Base-by-base conservation (phyloP, 2,797 vertebrate genomes). In the Yasuhikotakia modesta region DNA sequence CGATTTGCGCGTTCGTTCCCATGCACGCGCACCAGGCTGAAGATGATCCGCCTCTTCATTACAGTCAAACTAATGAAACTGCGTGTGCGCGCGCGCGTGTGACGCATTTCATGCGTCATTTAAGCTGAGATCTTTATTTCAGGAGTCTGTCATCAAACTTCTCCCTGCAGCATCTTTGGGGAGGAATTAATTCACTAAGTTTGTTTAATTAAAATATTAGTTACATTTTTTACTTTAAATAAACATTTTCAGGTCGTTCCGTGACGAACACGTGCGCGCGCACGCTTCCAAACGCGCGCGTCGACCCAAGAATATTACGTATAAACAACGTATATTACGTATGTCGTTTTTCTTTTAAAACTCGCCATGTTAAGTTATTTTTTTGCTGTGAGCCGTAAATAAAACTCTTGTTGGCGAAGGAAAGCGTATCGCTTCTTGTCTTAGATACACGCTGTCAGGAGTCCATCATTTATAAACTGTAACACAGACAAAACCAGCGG, bases 51-150 rank as follows among this genome's bases (percentile, higher is more conserved):
- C 75, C 66, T 77, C 92, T 91, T 91, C 92, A 91, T 92, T 92
- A 93, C 91, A 92, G 90, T 88, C 88, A 85, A 82, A 89, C 91
- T 94, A 93, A 94, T 94, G 92, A 93, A 92, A 92, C 91, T 93
- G 88, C 87, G 91, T 89, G 92, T 91, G n/a, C n/a, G n/a, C n/a
- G n/a, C n/a, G n/a, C n/a, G 92, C 87, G 90, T 92, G 90, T 92
- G 90, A 91, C 91, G 91, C 92, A 92, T 94, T 94, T 94, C 93
- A 93, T 93, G 93, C 92, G 93, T 94, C 93, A 94, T 93, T 93
- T 93, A 92, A 88, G 89, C 90, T 92, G 93, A 94, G 92, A 91
- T 93, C 92, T 94, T 93, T 93, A 94, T 94, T 86, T 67, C 75
- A 85, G 32, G 63, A 35, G 52, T 60, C 35, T 66, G 68, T 88